phyloP scores from a whole-genome alignment of 2,113 vertebrate genomes.

The Suncus etruscus region DNA sequence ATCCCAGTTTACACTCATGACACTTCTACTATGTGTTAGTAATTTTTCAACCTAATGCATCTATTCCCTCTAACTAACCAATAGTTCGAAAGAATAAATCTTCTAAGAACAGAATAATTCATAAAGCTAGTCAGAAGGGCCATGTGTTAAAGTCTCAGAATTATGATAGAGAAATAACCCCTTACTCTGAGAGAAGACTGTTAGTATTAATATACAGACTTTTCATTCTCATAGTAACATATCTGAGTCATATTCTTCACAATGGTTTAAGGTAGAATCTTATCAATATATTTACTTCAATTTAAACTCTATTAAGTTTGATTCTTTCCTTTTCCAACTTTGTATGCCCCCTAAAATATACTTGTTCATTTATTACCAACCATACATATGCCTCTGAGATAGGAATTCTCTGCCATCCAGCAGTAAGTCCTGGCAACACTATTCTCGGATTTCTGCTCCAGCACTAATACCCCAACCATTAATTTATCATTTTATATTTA shows the following conservation, averaged over 20 bases:
- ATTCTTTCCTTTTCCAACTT: background rate
- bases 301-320: background rate
- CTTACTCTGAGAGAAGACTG: background rate
- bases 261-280: background rate
- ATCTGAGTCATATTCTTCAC: background rate
- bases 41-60: background rate
- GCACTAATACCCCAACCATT: background rate
- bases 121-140: background rate
- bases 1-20: background rate
- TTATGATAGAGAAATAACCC: background rate
- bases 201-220: background rate
- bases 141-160: conserved; percentile 1
- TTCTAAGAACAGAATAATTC: background rate
- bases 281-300: background rate
- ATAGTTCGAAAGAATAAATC: background rate
- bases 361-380: background rate
- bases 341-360: too few species aligned
- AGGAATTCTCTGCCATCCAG: background rate
- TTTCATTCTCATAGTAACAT: accelerated
- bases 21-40: background rate
- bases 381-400: background rate
- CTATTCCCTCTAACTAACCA: background rate
- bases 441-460: background rate
- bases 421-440: background rate
- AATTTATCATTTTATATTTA: background rate